A percentile compares a stretch with the other conserved stretches of the same genome.
Evolutionary conservation across 2,113 vertebrate species (phyloP).

Genomic region (Myrmecobius fasciatus): DNA sequence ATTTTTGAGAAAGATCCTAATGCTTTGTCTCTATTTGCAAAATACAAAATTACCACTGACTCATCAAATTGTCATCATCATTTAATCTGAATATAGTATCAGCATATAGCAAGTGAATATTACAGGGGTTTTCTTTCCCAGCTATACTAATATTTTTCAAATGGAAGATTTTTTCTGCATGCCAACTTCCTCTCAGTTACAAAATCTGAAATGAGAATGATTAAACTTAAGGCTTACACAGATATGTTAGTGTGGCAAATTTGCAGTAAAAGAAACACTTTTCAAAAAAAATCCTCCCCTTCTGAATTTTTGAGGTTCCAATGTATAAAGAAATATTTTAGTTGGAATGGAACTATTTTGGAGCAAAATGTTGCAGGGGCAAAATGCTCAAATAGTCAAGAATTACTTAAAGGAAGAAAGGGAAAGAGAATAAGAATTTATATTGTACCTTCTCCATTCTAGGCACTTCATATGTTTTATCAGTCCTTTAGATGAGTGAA

Average conservation of each 20-base stretch:
- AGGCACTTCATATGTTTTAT: constrained; percentile 31
- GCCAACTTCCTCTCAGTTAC: constrained; percentile 57
- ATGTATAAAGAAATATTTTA: constrained; percentile 37
- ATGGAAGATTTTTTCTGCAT: constrained; percentile 34
- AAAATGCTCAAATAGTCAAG: constrained; percentile 11
- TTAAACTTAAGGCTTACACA: constrained; percentile 53
- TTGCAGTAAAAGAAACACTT: constrained; percentile 46
- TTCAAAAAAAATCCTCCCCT: constrained; percentile 6
- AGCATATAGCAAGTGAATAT: constrained; percentile 44
- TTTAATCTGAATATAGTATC: constrained; percentile 7
- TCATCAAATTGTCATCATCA: constrained; percentile 55
- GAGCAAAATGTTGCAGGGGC: constrained; percentile 39
- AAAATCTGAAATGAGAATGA: constrained; percentile 13
- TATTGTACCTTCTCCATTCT: too few relatives aligned
- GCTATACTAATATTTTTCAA: constrained; percentile 21
- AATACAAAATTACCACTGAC: too few relatives aligned
- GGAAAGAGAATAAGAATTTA: too few relatives aligned
- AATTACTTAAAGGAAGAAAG: constrained; percentile 4
- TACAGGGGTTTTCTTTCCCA: neutral
- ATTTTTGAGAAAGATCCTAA: constrained; percentile 70
- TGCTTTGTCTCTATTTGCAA: constrained; percentile 71
- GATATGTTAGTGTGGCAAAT: constrained; percentile 47
- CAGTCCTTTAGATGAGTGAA: constrained; percentile 7
- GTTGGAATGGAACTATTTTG: constrained; percentile 31
- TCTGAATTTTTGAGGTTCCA: constrained; percentile 26